Evolutionary conservation across 30 jellyfish, hydroid and myxozoan genomes (phyloP), one percentile per base, ranked within the genome.

Genomic region (Clytia hemisphaerica): DNA sequence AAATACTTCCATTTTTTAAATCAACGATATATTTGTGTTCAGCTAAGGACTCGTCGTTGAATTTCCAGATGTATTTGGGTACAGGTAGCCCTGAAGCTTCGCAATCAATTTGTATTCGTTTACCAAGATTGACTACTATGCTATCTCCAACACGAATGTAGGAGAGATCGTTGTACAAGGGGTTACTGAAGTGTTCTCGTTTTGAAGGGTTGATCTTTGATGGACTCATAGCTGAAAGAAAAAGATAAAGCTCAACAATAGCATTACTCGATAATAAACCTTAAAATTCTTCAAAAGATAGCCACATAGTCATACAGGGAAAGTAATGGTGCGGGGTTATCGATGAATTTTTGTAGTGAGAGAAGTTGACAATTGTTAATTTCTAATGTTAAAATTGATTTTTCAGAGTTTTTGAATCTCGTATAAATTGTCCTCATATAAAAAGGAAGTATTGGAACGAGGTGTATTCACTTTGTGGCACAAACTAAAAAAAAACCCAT

Each of bases 31-130:
- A 61, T 6, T 50, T 69, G 28, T 40, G 32, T 31, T 69, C 31
- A 10, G 69, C 38, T 7, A 76, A 35, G 42, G 61, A 82, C 27
- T 61, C 58, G 2, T 65, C 80, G 55, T 83, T 78, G 21, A 63
- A 67, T 45, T 84, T 76, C 95, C 95, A 83, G 22, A 76, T 60
- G 19, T 75, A 60, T 16, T 79, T 69, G 4, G 95, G 95, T 26
- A 54, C 72, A 18, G 95, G 95, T 30, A 75, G 42, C 0, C 95
- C 95, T 27, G 49, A 36, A 30, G 82, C 92, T 22, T 59, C 51
- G 49, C 95, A 83, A 38, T 75, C 65, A 37, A 83, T 75, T 69
- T 73, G 47, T n/a, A 83, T 30, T 48, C 50, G 77, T 27, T 77
- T 82, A 40, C 95, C 95, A 12, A 76, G 37, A 30, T 35, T 65